Evolutionary conservation across 2,888 invertebrate species (phyloP).

Genomic region (Tridacna crocea): DNA sequence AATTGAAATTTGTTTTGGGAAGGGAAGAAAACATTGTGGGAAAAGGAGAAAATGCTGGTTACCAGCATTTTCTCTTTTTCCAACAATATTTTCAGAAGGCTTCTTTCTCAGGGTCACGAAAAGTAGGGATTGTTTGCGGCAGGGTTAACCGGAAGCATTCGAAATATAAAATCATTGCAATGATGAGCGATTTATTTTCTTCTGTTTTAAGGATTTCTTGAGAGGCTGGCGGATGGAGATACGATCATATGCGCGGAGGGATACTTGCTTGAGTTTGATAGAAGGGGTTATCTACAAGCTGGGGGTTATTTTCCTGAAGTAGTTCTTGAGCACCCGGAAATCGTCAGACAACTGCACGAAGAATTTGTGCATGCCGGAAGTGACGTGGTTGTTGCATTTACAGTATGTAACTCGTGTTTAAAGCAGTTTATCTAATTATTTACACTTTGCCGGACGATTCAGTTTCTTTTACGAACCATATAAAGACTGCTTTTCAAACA

Average conservation of each 20-base stretch:
- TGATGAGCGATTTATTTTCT: too few relatives aligned
- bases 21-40: too few relatives aligned
- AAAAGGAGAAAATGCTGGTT: too few relatives aligned
- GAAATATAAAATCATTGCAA: background rate
- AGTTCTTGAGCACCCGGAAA: conserved; percentile 76
- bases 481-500: too few relatives aligned
- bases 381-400: conserved; percentile 81
- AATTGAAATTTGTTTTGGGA: too few relatives aligned
- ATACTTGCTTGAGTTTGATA: conserved; percentile 77
- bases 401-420: conserved; percentile 63
- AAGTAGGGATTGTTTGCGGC: too few relatives aligned
- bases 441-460: too few relatives aligned
- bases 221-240: conserved; percentile 70
- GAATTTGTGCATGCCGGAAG: conserved; percentile 82
- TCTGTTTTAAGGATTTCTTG: conserved; percentile 63
- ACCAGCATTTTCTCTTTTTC: too few relatives aligned
- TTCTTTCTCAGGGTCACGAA: too few relatives aligned
- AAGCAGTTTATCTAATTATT: background rate
- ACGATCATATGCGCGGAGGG: conserved; percentile 76
- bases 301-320: conserved; percentile 78
- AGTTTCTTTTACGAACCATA: too few relatives aligned
- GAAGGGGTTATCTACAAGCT: conserved; percentile 75
- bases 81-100: too few relatives aligned
- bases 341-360: conserved; percentile 75
- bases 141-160: too few relatives aligned